Evolutionary conservation across 2,113 vertebrate species (phyloP).

Genomic region (Colistium nudipinnis): DNA sequence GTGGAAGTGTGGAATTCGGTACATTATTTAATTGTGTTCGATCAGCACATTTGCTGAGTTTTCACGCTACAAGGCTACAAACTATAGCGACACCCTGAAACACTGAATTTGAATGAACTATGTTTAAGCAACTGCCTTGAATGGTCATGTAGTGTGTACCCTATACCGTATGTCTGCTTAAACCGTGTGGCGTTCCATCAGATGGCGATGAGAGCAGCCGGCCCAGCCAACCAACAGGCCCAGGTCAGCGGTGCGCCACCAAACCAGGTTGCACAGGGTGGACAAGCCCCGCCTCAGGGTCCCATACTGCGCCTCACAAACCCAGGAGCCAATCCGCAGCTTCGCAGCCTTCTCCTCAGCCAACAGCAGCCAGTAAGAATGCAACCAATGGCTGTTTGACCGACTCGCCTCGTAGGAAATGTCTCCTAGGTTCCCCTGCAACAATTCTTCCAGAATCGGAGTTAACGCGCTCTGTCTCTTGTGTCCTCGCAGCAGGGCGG

Average conservation of each 20-base stretch:
- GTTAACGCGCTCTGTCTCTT: slow-evolving; percentile 7
- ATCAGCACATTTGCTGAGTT: not conserved
- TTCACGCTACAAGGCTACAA: not conserved
- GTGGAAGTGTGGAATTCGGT: not conserved
- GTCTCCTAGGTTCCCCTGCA: not conserved
- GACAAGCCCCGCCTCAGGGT: slow-evolving; percentile 83
- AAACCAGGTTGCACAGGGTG: slow-evolving; percentile 80
- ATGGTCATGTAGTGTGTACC: not conserved
- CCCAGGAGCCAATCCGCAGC: slow-evolving; percentile 92
- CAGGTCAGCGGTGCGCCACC: slow-evolving; percentile 82
- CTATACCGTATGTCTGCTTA: not conserved
- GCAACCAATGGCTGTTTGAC: not conserved
- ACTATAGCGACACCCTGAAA: too few species aligned
- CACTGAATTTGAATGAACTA: not conserved
- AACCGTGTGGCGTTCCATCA: slow-evolving; percentile 49
- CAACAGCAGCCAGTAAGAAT: slow-evolving; percentile 89
- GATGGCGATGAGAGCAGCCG: slow-evolving; percentile 85
- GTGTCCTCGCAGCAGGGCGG: slow-evolving; percentile 79
- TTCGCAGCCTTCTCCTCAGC: slow-evolving; percentile 92
- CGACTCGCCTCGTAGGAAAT: not conserved
- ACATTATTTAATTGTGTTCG: too few species aligned
- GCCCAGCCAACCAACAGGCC: slow-evolving; percentile 80
- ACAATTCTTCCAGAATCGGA: not conserved
- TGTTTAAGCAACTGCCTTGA: not conserved
- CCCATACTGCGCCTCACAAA: slow-evolving; percentile 88